These are phyloP conservation scores for Aplodontia rufa DNA, from an alignment of 2,113 vertebrate species.

Conservation along the genomic window DNA sequence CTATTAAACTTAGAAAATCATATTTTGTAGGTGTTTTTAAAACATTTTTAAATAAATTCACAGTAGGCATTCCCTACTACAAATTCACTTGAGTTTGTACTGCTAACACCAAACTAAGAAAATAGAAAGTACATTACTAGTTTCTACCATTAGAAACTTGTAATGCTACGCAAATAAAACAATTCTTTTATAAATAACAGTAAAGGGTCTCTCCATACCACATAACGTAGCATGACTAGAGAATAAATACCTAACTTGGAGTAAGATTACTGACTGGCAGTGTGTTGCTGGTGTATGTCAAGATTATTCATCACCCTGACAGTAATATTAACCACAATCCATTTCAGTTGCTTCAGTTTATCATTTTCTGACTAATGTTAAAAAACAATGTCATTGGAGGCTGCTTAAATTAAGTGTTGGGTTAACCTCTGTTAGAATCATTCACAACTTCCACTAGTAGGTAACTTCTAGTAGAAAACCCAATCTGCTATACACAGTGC, in stretches of 20 bases:
- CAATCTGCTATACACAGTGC: neutral
- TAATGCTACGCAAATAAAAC: constrained; percentile 78
- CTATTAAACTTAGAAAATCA: neutral
- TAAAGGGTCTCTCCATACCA: constrained; percentile 68
- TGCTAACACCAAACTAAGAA: constrained; percentile 68
- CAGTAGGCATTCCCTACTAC: neutral
- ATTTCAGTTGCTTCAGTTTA: constrained; percentile 85
- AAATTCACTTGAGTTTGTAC: constrained; percentile 33
- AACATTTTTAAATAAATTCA: neutral
- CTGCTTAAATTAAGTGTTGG: constrained; percentile 81
- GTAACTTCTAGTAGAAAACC: constrained; percentile 31
- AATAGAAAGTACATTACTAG: constrained; percentile 47
- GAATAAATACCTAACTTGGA: constrained; percentile 81
- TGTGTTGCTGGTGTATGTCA: constrained; percentile 80
- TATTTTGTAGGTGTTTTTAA: neutral
- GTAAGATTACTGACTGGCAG: constrained; percentile 77
- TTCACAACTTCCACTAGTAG: constrained; percentile 52
- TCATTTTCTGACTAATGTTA: constrained; percentile 83
- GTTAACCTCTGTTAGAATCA: constrained; percentile 76
- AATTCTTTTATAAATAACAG: constrained; percentile 78
- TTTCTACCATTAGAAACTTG: constrained; percentile 59
- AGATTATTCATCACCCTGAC: constrained; percentile 79
- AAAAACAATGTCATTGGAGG: constrained; percentile 80
- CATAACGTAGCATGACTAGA: constrained; percentile 63
- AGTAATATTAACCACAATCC: constrained; percentile 86